Evolutionary conservation across 2,797 vertebrate genomes (phyloP), one percentile per base, ranked within the genome.

Genomic region (Chromobotia macracanthus): DNA sequence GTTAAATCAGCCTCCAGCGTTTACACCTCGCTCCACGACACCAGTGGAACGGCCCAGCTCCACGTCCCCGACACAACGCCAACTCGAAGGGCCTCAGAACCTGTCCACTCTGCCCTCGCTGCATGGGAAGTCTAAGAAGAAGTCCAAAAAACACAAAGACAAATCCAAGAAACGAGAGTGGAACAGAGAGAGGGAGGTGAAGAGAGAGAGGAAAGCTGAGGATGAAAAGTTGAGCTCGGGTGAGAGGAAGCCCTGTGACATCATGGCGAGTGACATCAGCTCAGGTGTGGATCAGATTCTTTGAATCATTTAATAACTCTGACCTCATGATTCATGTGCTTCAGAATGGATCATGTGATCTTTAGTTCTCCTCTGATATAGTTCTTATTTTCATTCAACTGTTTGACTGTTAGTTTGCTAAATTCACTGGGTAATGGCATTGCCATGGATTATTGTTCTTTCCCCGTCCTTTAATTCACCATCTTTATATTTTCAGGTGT

Each of bases 131-230:
- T 90, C 92, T 81, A 97, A 91, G 92, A 98, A 96, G 88, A 98
- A 97, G 84, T 95, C 95, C 18, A 98, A 97, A 94, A 99, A 97
- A 89, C 96, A 98, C 93, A 97, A 95, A 74, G 95, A 95, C 70
- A 94, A 94, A 87, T 88, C 87, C 63, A 95, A 94, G 90, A 95
- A 94, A 80, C 92, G 89, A 87, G 91, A 91, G 80, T 72, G 81
- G 70, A 87, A 73, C 44, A 87, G 63, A 79, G 89, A 88, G 2
- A 56, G 53, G 38, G 72, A 53, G 12, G 18, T 19, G 53, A 86
- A 94, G 83, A 92, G 91, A 85, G 87, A 88, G 81, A 89, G 72
- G 85, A 92, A 89, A 81, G 89, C 77, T 66, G 85, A 68, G 18
- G 88, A 89, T 67, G 89, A n/a, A 92, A 12, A 75, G 66, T 6